phyloP scores from a whole-genome alignment of 2,888 invertebrate species.

The Graphium colonna region DNA sequence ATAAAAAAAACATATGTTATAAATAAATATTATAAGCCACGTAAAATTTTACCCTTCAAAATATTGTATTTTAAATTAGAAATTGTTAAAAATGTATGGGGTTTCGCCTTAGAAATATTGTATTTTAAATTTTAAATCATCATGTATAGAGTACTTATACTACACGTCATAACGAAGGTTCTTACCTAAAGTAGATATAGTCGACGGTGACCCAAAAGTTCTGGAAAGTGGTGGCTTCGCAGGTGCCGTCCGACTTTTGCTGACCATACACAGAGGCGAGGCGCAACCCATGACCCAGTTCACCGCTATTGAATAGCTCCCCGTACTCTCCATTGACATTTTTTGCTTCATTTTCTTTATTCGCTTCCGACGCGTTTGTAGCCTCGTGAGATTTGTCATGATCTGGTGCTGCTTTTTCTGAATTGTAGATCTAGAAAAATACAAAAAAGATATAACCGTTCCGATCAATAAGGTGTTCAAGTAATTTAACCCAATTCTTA shows the following conservation, averaged over 20 bases:
- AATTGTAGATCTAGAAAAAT: slow-evolving; percentile 55
- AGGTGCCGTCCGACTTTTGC: slow-evolving; percentile 50
- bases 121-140: too few species aligned
- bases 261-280: slow-evolving; percentile 86
- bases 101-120: too few species aligned
- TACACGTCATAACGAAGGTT: too few species aligned
- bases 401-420: slow-evolving; percentile 37
- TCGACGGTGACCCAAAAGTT: slow-evolving; percentile 90
- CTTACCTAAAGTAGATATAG: slow-evolving; percentile 92
- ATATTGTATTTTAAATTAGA: too few species aligned
- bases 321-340: slow-evolving; percentile 33
- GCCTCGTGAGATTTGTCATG: not conserved
- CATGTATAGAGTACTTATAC: too few species aligned
- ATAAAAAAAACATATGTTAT: too few species aligned
- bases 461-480: too few species aligned
- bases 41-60: too few species aligned
- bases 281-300: slow-evolving; percentile 82
- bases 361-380: not conserved
- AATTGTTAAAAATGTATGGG: too few species aligned
- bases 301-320: slow-evolving; percentile 79
- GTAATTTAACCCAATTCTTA: too few species aligned
- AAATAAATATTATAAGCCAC: too few species aligned
- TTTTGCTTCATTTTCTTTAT: not conserved
- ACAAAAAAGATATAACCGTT: too few species aligned
- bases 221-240: slow-evolving; percentile 89